A percentile compares a stretch with the other conserved stretches of the same genome.
These are phyloP conservation scores for Limanda limanda DNA, from an alignment of 2,113 vertebrate genomes.

Conservation along the genomic window DNA sequence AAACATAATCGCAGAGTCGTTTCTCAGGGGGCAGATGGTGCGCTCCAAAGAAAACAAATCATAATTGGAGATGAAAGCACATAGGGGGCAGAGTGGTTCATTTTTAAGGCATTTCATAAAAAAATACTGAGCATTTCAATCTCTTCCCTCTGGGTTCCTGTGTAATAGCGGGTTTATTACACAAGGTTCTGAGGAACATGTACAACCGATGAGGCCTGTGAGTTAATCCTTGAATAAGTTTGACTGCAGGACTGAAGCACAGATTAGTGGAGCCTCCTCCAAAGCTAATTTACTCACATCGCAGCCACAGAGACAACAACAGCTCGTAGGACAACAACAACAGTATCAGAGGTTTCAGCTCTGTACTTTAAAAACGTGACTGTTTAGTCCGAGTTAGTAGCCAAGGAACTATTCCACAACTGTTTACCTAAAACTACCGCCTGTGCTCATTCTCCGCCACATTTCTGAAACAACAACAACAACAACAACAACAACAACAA, in stretches of 20 bases:
- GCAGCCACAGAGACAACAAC: background rate
- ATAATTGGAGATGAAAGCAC: slow-evolving; percentile 65
- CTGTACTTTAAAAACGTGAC: background rate
- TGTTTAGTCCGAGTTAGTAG: background rate
- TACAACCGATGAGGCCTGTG: background rate
- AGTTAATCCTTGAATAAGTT: background rate
- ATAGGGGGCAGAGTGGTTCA: background rate
- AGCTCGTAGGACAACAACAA: background rate
- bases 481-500: background rate
- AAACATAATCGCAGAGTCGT: slow-evolving; percentile 49
- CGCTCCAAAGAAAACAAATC: slow-evolving; percentile 63
- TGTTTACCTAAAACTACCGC: background rate
- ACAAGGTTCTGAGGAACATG: slow-evolving; percentile 22
- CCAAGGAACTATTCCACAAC: background rate
- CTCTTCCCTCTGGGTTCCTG: background rate
- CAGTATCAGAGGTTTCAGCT: background rate
- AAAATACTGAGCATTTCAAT: slow-evolving; percentile 33
- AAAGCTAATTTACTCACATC: background rate
- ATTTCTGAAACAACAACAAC: background rate
- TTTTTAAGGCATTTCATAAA: slow-evolving; percentile 34
- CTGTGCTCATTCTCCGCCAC: background rate
- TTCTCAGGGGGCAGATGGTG: slow-evolving; percentile 70
- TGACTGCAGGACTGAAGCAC: background rate
- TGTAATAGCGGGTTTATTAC: slow-evolving; percentile 7
- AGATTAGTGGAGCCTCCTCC: background rate